Base-by-base conservation (phyloP, 2,797 vertebrate genomes). In the Hybognathus amarus region DNA sequence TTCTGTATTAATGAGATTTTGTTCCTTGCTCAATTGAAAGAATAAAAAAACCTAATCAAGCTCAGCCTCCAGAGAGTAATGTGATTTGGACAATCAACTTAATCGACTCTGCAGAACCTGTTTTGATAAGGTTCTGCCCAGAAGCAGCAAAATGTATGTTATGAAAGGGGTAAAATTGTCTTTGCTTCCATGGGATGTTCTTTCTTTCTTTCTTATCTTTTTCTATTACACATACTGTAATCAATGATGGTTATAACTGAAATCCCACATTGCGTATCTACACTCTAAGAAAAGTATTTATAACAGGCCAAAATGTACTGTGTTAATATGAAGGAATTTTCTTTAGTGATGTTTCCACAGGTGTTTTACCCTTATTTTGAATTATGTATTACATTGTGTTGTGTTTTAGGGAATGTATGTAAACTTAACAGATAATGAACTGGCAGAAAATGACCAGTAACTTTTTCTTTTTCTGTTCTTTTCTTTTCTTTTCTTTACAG, bases 1-100 rank as follows among this genome's bases (percentile, higher is more conserved):
- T 56, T 47, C 24, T 77, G 59, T 30, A 63, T 77, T 77, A 77
- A 77, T 64, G 24, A 33, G 59, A 64, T 64, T 77, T 45, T 77
- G 24, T 64, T 77, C 15, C 75, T 77, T 64, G 38, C 40, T 63
- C 75, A 77, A 63, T 20, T 63, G 59, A 47, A 77, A 63, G 15
- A 38, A 33, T 1, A 42, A 61, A 52, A 50, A 77, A 22, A 45
- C 1, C 59, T 77, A 40, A 63, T 64, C 40, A 47, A 77, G 17
- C 59, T 22, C 59, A 77, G 38, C 38, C 38, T 63, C 36, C 74
- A 54, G 36, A 77, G 5, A 47, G 36, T 78, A 83, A 63, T 83
- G 17, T 70, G 59, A 83, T 83, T 83, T 70, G 66, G 77, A 50
- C 52, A 64, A 83, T 77, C 76, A 33, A n/a, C 40, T 33, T 18